Evolutionary conservation across 2,888 invertebrate genomes (phyloP).

Genomic region (Philonicus albiceps): DNA sequence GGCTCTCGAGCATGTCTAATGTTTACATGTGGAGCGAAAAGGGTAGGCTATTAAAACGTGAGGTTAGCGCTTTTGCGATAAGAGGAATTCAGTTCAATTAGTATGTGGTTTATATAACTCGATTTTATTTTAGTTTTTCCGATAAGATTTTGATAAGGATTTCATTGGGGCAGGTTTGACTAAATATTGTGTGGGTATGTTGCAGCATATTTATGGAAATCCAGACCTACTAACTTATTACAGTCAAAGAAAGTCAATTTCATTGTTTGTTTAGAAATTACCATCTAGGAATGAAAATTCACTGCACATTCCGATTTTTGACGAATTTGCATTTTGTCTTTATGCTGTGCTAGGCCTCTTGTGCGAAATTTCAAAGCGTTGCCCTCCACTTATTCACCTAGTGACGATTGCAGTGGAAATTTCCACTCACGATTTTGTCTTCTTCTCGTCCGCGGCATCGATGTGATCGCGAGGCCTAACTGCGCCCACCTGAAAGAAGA

Average conservation of each 20-base stretch:
- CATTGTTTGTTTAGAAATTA: not conserved
- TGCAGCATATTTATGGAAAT: not conserved
- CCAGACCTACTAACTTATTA: not conserved
- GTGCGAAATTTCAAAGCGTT: not conserved
- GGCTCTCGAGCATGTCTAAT: not conserved
- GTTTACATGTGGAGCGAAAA: not conserved
- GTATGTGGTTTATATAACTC: not conserved
- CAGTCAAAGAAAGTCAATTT: not conserved
- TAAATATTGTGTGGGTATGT: not conserved
- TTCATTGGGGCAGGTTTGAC: not conserved
- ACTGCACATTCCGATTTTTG: not conserved
- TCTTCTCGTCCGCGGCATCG: not conserved
- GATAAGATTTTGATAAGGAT: not conserved
- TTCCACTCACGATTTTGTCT: constrained; percentile 39
- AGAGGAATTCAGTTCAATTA: not conserved
- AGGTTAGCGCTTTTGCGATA: not conserved
- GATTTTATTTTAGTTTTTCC: not conserved
- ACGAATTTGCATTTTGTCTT: constrained; percentile 16
- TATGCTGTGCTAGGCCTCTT: constrained; percentile 12
- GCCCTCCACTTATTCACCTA: not conserved
- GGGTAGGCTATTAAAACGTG: not conserved
- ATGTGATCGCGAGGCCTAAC: not conserved
- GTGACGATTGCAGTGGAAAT: constrained; percentile 35
- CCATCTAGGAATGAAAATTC: not conserved
- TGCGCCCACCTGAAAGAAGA: not conserved